Evolutionary conservation across 2,113 vertebrate species (phyloP).

Genomic region (Urocitellus parryii): DNA sequence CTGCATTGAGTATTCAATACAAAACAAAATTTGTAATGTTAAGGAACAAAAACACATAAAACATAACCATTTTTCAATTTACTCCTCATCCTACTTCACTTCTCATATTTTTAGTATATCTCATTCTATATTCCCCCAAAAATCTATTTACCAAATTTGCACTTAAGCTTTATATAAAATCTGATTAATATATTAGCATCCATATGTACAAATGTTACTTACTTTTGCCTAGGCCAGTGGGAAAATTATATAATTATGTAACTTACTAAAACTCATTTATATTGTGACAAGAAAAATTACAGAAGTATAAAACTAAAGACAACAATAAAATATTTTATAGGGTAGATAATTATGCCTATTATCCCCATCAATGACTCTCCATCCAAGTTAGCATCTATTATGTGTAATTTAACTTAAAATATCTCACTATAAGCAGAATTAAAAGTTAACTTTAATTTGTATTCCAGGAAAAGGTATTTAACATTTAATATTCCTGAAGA

Average conservation of each 20-base stretch:
- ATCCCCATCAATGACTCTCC: not conserved
- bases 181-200: not conserved
- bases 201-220: not conserved
- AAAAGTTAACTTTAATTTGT: not conserved
- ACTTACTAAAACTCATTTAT: not conserved
- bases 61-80: not conserved
- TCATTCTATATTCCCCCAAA: not conserved
- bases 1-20: not conserved
- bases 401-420: not conserved
- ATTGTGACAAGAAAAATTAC: not conserved
- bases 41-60: not conserved
- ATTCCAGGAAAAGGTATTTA: not conserved
- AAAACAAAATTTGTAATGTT: conserved; percentile 22
- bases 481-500: not conserved
- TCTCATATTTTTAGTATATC: not conserved
- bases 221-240: not conserved
- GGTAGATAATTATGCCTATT: not conserved
- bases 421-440: not conserved
- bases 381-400: not conserved
- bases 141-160: not conserved
- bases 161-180: not conserved
- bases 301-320: not conserved
- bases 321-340: not conserved
- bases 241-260: not conserved
- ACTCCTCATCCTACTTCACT: not conserved